Percentiles rank a stretch among this genome's conserved stretches.
Evolutionary conservation across 1,140 invertebrate genomes (phyloP).

Genomic region (Anastrepha obliqua): DNA sequence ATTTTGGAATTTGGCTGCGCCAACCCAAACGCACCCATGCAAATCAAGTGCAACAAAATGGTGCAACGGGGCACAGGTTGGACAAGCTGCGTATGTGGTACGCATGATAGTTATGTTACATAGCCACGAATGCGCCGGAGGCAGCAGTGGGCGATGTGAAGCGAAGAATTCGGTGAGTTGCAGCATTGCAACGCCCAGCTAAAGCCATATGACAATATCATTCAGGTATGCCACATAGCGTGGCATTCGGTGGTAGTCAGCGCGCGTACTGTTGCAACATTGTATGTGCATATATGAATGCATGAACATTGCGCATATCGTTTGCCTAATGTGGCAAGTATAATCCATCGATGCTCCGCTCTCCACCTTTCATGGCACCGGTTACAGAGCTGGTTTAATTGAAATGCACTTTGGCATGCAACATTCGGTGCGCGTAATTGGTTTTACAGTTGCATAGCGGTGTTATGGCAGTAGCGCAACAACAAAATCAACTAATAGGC

Average conservation of each 20-base stretch:
- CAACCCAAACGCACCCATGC: neutral
- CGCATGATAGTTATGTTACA: neutral
- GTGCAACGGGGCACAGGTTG: neutral
- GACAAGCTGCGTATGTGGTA: neutral
- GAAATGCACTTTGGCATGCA: constrained; percentile 8
- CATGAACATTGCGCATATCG: neutral
- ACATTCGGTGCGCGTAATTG: neutral
- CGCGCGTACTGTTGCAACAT: neutral
- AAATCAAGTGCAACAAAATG: neutral
- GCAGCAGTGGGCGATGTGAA: no score
- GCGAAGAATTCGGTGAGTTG: no score
- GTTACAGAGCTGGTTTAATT: neutral
- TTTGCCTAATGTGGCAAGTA: neutral
- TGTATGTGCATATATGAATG: neutral
- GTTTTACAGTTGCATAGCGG: neutral
- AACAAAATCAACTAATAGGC: neutral
- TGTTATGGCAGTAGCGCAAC: neutral
- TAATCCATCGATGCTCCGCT: neutral
- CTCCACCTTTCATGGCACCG: neutral
- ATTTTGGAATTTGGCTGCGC: neutral
- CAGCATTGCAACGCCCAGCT: neutral
- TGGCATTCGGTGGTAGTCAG: no score
- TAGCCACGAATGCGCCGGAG: no score
- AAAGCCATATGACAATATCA: neutral
- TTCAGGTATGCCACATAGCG: neutral